Evolutionary conservation across 1,140 invertebrate species (phyloP).

Genomic region (Atta cephalotes): DNA sequence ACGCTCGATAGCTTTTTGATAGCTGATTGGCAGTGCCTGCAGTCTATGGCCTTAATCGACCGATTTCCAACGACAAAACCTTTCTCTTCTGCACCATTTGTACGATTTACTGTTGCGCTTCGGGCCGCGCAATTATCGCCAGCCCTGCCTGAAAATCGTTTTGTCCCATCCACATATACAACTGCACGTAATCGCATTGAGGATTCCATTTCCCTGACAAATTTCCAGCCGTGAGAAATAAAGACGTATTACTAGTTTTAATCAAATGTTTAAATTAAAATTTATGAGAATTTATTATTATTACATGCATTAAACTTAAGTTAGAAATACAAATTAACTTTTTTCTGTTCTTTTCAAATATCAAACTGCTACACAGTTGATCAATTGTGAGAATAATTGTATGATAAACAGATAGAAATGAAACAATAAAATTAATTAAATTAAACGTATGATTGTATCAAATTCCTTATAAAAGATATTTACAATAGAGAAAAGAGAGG

Average conservation of each 20-base stretch:
- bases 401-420: not conserved
- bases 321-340: slow-evolving; percentile 9
- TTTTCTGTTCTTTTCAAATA: not conserved
- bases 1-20: slow-evolving; percentile 62
- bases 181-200: slow-evolving; percentile 16
- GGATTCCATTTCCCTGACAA: slow-evolving; percentile 37
- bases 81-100: slow-evolving; percentile 63
- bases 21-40: slow-evolving; percentile 53
- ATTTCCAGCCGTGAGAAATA: slow-evolving; percentile 16
- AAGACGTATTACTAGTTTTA: not conserved
- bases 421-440: not conserved
- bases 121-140: slow-evolving; percentile 49
- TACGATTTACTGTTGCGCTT: slow-evolving; percentile 60
- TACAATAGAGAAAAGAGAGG: not conserved
- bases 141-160: slow-evolving; percentile 51
- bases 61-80: slow-evolving; percentile 59
- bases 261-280: slow-evolving; percentile 32
- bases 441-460: not conserved
- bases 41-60: slow-evolving; percentile 62
- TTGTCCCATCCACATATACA: slow-evolving; percentile 11
- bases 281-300: not conserved
- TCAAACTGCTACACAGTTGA: not conserved
- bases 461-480: not conserved
- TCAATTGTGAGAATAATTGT: not conserved
- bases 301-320: not conserved